Percentiles rank a stretch among this genome's conserved stretches.
These are phyloP conservation scores for Zaprionus camerounensis DNA, from an alignment of 1,140 invertebrate genomes.

Conservation along the genomic window DNA sequence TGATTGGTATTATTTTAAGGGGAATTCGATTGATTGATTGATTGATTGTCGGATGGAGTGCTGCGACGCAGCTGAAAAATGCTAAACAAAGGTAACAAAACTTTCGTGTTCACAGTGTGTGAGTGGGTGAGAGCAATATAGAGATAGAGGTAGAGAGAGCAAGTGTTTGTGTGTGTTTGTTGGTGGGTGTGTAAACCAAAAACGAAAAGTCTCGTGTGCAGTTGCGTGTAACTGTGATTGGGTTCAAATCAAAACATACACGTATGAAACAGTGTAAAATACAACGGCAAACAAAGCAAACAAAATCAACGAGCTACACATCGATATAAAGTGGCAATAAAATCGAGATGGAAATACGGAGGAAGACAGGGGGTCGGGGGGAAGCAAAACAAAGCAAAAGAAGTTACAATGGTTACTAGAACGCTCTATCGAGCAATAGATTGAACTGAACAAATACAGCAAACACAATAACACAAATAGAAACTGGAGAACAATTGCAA, in stretches of 20 bases:
- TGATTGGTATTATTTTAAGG: constrained; percentile 56
- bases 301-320: constrained; percentile 19
- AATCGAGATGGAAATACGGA: not conserved
- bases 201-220: constrained; percentile 28
- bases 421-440: not conserved
- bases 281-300: constrained; percentile 39
- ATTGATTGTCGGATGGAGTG: constrained; percentile 60
- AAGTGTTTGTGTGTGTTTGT: constrained; percentile 15
- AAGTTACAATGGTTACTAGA: not conserved
- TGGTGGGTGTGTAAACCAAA: constrained; percentile 2
- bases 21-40: constrained; percentile 56
- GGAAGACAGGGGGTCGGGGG: no score
- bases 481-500: constrained; percentile 27
- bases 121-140: constrained; percentile 6
- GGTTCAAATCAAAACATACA: constrained; percentile 40
- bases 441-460: not conserved
- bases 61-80: constrained; percentile 68
- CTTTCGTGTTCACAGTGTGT: constrained; percentile 11
- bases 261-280: constrained; percentile 23
- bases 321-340: constrained; percentile 5
- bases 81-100: constrained; percentile 65
- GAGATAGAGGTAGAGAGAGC: not conserved
- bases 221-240: constrained; percentile 18
- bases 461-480: constrained; percentile 45
- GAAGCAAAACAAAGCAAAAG: not conserved